These are phyloP conservation scores for Benitochromis conjunctus DNA, from an alignment of 2,113 vertebrate species.

Conservation along the genomic window DNA sequence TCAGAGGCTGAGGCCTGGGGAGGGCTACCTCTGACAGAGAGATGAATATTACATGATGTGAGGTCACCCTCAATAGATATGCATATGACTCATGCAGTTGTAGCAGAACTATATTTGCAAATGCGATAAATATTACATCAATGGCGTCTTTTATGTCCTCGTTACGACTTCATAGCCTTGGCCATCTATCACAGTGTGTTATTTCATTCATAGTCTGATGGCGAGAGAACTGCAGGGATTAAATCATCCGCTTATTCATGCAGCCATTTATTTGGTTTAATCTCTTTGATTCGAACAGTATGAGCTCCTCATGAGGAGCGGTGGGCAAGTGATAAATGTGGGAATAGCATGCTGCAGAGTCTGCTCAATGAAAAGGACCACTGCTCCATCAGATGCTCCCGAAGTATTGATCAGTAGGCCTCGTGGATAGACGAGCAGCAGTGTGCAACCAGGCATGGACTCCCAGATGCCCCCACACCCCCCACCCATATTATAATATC, in stretches of 20 bases:
- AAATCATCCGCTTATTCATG: slow-evolving; percentile 25
- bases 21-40: slow-evolving; percentile 3
- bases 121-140: slow-evolving; percentile 37
- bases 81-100: not conserved
- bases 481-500: not conserved
- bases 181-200: slow-evolving; percentile 24
- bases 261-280: slow-evolving; percentile 14
- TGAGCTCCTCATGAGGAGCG: not conserved
- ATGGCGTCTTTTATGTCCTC: slow-evolving; percentile 32
- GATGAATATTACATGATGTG: slow-evolving; percentile 28
- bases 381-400: slow-evolving; percentile 18
- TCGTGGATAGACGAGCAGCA: slow-evolving; percentile 30
- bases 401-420: slow-evolving; percentile 22
- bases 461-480: not conserved
- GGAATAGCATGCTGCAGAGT: not conserved
- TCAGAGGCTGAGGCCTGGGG: not conserved
- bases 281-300: slow-evolving; percentile 1
- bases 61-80: slow-evolving; percentile 18
- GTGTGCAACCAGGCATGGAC: slow-evolving; percentile 30
- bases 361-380: not conserved
- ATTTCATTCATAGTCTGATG: slow-evolving; percentile 3
- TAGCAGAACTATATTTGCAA: slow-evolving; percentile 23
- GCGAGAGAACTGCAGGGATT: not conserved
- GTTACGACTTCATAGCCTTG: slow-evolving; percentile 7
- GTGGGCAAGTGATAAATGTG: slow-evolving; percentile 11